Conservation (phyloP, 2,113 vertebrate species). For the Apeltes quadracus region DNA sequence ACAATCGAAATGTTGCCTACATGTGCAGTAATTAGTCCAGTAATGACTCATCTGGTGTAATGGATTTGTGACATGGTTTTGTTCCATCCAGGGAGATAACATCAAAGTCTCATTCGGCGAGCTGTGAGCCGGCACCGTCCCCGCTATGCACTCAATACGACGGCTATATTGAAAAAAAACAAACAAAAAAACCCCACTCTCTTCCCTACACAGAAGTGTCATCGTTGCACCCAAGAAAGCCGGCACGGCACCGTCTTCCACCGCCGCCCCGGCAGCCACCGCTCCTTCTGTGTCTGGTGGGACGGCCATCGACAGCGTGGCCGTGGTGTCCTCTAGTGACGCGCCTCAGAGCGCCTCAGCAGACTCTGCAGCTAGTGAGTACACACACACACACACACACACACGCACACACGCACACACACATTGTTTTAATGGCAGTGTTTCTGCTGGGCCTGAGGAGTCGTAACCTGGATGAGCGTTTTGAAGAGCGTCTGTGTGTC, state of each 20-base stretch:
- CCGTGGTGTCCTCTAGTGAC: slow-evolving; percentile 89
- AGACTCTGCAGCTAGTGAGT: slow-evolving; percentile 82
- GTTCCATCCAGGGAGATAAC: not conserved
- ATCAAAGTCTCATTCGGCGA: not conserved
- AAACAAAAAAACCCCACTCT: not conserved
- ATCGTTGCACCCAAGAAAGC: slow-evolving; percentile 90
- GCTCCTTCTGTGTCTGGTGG: slow-evolving; percentile 63
- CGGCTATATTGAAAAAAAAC: too few relatives aligned
- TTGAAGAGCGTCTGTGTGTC: slow-evolving; percentile 39
- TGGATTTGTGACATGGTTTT: slow-evolving; percentile 11
- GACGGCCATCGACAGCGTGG: slow-evolving; percentile 83
- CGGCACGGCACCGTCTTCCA: slow-evolving; percentile 48
- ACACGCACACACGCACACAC: not conserved
- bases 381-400: not conserved
- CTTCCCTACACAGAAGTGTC: slow-evolving; percentile 85
- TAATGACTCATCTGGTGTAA: slow-evolving; percentile 41
- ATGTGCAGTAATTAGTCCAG: slow-evolving; percentile 29
- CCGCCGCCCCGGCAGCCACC: slow-evolving; percentile 69
- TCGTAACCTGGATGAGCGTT: slow-evolving; percentile 14
- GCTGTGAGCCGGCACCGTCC: slow-evolving; percentile 8
- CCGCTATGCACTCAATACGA: slow-evolving; percentile 10
- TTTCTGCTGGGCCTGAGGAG: slow-evolving; percentile 12
- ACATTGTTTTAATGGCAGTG: slow-evolving; percentile 6
- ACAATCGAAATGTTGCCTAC: slow-evolving; percentile 25
- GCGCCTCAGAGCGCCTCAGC: slow-evolving; percentile 76